phyloP scores from a whole-genome alignment of 2,113 vertebrate genomes.

The Chloropsis hardwickii region DNA sequence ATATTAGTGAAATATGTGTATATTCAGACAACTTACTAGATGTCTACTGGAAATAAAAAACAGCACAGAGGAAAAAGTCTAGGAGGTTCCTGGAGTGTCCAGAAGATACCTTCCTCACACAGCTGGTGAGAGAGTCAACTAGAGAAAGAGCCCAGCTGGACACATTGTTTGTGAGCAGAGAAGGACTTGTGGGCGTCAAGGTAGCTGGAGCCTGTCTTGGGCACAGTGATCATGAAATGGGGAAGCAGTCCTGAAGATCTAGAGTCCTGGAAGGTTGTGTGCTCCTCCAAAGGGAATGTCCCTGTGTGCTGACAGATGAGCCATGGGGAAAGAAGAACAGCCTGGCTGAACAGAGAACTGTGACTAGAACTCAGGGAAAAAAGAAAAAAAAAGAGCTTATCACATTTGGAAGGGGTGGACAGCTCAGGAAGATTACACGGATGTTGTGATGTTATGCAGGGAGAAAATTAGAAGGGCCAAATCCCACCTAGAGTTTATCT shows the following conservation, averaged over 20 bases:
- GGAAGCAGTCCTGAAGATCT: neutral
- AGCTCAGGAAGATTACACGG: neutral
- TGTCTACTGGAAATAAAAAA: neutral
- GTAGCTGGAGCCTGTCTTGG: neutral
- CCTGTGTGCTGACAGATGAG: neutral
- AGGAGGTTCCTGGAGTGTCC: neutral
- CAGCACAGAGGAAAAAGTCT: neutral
- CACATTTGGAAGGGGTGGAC: neutral
- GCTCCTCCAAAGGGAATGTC: neutral
- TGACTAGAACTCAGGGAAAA: neutral
- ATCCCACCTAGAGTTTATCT: neutral
- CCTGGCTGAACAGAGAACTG: neutral
- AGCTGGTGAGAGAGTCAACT: neutral
- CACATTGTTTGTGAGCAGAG: neutral
- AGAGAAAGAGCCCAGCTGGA: neutral
- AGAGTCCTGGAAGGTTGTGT: neutral
- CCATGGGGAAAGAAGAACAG: neutral
- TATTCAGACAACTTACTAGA: neutral
- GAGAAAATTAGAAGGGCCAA: neutral
- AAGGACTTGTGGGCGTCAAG: neutral
- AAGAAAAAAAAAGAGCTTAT: neutral
- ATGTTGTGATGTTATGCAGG: accelerated
- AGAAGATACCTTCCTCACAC: neutral
- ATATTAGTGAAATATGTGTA: neutral
- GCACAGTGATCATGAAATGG: neutral